These are phyloP conservation scores for Maccullochella peelii DNA, from an alignment of 2,113 vertebrate genomes.

Conservation along the genomic window DNA sequence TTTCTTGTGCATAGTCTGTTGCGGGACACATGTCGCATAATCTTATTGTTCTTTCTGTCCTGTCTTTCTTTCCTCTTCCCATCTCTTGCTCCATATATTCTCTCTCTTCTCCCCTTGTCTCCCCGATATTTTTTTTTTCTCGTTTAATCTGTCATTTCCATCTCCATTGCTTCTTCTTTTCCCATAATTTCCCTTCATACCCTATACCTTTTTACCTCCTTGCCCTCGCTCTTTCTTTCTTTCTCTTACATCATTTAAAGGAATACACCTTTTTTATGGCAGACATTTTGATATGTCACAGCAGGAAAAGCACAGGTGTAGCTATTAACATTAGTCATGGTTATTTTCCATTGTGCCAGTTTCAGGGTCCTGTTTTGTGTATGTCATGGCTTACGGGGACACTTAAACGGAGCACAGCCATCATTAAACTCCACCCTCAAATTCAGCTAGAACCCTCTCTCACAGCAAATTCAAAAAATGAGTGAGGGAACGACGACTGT, in stretches of 20 bases:
- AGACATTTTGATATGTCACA: background rate
- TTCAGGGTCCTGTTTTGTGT: background rate
- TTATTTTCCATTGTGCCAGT: background rate
- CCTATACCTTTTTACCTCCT: background rate
- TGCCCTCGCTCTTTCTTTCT: background rate
- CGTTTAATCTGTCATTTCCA: background rate
- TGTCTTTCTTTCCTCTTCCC: background rate
- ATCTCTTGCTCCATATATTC: background rate
- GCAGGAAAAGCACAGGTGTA: background rate
- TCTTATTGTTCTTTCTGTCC: background rate
- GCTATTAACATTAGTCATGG: background rate
- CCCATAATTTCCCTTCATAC: background rate
- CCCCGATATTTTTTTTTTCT: background rate
- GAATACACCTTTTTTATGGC: background rate
- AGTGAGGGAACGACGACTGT: too few relatives aligned
- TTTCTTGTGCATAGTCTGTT: background rate
- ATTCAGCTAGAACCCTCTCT: too few relatives aligned
- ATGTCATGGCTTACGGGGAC: background rate
- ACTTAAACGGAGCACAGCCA: background rate
- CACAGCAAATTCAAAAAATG: too few relatives aligned
- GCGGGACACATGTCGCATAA: background rate
- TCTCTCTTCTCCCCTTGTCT: background rate
- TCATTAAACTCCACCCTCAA: background rate
- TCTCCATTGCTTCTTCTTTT: background rate
- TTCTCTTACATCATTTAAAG: background rate